Evolutionary conservation across 2,888 invertebrate species (phyloP).

Genomic region (Branchellion lobata): DNA sequence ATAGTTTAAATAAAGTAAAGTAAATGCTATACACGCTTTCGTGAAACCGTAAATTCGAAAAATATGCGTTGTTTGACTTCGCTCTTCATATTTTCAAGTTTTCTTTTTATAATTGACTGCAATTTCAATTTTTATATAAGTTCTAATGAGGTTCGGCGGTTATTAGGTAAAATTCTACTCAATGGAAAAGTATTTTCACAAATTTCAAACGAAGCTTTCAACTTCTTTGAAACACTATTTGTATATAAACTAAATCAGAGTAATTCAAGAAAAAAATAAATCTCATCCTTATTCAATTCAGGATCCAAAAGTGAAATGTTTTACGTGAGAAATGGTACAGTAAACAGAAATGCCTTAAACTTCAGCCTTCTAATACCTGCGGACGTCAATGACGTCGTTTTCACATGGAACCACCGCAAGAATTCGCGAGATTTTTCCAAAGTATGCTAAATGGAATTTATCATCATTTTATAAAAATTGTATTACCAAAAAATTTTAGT

Average conservation of each 20-base stretch:
- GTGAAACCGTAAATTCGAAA: too few relatives aligned
- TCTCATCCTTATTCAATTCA: too few relatives aligned
- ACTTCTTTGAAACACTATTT: too few relatives aligned
- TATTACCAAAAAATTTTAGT: background rate
- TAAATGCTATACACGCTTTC: too few relatives aligned
- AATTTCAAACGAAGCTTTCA: too few relatives aligned
- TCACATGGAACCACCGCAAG: conserved; percentile 13
- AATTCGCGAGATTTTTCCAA: background rate
- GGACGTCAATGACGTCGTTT: conserved; percentile 23
- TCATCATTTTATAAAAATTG: background rate
- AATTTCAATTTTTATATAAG: conserved; percentile 12
- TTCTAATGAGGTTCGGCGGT: background rate
- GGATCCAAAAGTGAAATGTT: conserved; percentile 25
- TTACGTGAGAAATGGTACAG: conserved; percentile 30
- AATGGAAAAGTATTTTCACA: too few relatives aligned
- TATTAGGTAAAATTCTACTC: background rate
- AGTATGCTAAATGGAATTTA: conserved; percentile 18
- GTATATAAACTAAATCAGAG: too few relatives aligned
- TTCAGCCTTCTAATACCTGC: conserved; percentile 1
- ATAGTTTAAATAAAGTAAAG: too few relatives aligned
- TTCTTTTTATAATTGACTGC: background rate
- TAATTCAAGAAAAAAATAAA: too few relatives aligned
- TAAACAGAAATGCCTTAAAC: background rate
- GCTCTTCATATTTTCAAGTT: background rate
- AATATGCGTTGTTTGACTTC: too few relatives aligned